Conservation (phyloP, 2,888 invertebrate species). For the Tipula vernalis region DNA sequence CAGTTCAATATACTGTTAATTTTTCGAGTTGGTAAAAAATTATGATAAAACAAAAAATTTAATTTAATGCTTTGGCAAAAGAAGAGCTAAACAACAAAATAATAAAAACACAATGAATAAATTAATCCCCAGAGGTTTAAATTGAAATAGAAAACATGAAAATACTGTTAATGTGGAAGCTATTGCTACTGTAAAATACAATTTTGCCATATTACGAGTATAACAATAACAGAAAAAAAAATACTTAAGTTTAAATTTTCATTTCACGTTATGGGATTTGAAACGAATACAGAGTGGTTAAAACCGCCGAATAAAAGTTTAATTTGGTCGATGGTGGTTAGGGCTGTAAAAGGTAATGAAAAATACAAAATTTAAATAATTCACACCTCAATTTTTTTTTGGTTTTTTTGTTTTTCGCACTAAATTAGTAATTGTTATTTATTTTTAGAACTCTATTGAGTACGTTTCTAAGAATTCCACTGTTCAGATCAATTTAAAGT, state of each 20-base stretch:
- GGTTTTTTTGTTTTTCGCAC: too few species aligned
- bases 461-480: too few species aligned
- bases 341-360: too few species aligned
- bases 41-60: not conserved
- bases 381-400: too few species aligned
- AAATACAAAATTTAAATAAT: too few species aligned
- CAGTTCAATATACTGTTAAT: not conserved
- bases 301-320: not conserved
- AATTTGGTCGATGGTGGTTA: not conserved
- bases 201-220: not conserved
- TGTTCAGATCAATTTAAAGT: too few species aligned
- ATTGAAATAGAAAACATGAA: constrained; percentile 4
- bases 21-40: not conserved
- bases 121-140: not conserved
- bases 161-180: not conserved
- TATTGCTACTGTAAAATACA: not conserved
- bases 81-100: not conserved
- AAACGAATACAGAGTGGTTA: not conserved
- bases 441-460: too few species aligned
- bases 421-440: too few species aligned
- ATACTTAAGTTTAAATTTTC: not conserved
- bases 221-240: not conserved
- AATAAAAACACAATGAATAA: not conserved
- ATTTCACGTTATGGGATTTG: not conserved
- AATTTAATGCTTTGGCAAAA: not conserved